Evolutionary conservation across 2,797 vertebrate genomes (phyloP).

Genomic region (Emys orbicularis): DNA sequence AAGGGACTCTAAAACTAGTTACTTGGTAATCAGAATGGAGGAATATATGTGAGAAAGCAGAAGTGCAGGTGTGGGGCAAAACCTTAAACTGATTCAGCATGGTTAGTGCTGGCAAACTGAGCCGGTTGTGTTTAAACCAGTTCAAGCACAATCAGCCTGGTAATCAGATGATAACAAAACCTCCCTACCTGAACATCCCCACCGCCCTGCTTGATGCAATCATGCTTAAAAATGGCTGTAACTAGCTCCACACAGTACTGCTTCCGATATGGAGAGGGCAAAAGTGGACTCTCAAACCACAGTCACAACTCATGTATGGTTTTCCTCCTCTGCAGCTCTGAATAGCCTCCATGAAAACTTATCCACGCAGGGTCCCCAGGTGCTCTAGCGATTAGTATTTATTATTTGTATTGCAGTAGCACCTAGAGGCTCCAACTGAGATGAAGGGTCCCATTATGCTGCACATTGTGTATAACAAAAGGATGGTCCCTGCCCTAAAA

Average conservation of each 20-base stretch:
- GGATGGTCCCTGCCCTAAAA: background rate
- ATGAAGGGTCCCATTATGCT: background rate
- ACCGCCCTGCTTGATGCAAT: background rate
- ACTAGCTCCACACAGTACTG: background rate
- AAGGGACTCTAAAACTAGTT: background rate
- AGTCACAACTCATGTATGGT: background rate
- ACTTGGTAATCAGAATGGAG: background rate
- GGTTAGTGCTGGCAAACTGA: background rate
- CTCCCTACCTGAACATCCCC: background rate
- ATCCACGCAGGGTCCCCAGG: background rate
- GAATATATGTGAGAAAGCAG: background rate
- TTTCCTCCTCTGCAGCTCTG: background rate
- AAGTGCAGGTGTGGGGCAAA: background rate
- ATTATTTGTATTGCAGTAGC: background rate
- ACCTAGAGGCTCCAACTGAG: background rate
- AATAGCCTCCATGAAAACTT: background rate
- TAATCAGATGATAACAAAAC: background rate
- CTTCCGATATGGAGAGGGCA: background rate
- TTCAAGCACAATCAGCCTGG: background rate
- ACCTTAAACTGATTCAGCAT: background rate
- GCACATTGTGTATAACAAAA: background rate
- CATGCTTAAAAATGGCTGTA: constrained; percentile 3
- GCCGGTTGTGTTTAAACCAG: background rate
- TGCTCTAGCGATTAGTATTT: background rate
- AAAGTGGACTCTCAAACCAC: background rate